Conservation (phyloP, 1,140 invertebrate species). For the Calosoma granatense region DNA sequence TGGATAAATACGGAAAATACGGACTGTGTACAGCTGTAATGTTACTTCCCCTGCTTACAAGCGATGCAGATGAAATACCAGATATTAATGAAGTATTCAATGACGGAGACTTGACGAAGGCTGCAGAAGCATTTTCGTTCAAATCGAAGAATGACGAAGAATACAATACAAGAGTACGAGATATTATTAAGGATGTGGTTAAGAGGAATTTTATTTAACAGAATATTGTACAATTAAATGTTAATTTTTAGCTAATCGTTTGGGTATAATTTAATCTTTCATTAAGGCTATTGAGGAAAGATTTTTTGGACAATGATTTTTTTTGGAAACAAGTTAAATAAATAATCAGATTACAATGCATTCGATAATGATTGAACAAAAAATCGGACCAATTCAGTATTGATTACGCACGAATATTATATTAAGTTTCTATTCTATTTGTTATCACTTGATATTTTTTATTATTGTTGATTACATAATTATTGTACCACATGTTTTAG, state of each 20-base stretch:
- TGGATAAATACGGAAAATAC: slow-evolving; percentile 23
- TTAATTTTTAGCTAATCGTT: background rate
- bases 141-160: background rate
- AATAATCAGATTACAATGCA: too few relatives aligned
- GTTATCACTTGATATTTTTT: too few relatives aligned
- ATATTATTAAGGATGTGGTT: background rate
- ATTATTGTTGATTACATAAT: too few relatives aligned
- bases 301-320: background rate
- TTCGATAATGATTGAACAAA: too few relatives aligned
- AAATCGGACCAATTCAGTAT: too few relatives aligned
- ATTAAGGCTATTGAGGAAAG: background rate
- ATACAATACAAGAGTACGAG: background rate
- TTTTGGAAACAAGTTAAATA: too few relatives aligned
- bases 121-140: background rate
- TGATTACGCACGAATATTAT: too few relatives aligned
- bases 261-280: background rate
- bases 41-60: slow-evolving; percentile 22
- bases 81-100: slow-evolving; percentile 19
- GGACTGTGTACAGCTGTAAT: slow-evolving; percentile 20
- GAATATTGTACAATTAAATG: too few relatives aligned
- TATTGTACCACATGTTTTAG: too few relatives aligned
- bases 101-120: background rate
- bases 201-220: background rate
- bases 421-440: too few relatives aligned
- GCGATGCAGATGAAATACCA: slow-evolving; percentile 24